Conservation (phyloP, 2,888 invertebrate species). For the Cinara cedri region DNA sequence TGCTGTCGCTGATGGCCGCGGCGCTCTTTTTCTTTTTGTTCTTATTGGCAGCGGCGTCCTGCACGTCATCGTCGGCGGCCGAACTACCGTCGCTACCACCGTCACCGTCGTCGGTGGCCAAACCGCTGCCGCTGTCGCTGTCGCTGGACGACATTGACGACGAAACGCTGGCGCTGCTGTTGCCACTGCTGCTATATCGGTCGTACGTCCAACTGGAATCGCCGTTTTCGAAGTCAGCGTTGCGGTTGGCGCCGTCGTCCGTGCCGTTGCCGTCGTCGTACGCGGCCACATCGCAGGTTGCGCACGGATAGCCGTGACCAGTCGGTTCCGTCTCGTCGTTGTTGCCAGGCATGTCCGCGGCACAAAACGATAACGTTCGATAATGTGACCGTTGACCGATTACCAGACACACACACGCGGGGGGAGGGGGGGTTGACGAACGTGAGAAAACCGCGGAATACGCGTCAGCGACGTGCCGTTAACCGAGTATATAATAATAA, state of each 20-base stretch:
- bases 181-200: no score
- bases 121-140: neutral
- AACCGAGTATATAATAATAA: neutral
- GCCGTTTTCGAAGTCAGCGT: no score
- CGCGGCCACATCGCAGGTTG: neutral
- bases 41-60: constrained; percentile 32
- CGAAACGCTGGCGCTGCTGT: no score
- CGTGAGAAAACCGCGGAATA: neutral
- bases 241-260: constrained; percentile 17
- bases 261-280: constrained; percentile 11
- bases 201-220: no score
- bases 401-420: no score
- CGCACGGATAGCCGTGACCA: neutral
- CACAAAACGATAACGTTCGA: neutral
- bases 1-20: neutral
- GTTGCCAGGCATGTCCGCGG: neutral
- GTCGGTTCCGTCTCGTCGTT: neutral
- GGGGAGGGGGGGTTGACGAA: neutral
- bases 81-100: neutral
- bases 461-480: no score
- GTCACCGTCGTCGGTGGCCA: neutral
- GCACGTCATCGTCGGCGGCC: neutral
- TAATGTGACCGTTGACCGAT: no score
- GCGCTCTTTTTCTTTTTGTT: neutral
- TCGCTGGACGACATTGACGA: no score